phyloP scores from a whole-genome alignment of 1,140 invertebrate genomes.

The Antheraea pernyi region DNA sequence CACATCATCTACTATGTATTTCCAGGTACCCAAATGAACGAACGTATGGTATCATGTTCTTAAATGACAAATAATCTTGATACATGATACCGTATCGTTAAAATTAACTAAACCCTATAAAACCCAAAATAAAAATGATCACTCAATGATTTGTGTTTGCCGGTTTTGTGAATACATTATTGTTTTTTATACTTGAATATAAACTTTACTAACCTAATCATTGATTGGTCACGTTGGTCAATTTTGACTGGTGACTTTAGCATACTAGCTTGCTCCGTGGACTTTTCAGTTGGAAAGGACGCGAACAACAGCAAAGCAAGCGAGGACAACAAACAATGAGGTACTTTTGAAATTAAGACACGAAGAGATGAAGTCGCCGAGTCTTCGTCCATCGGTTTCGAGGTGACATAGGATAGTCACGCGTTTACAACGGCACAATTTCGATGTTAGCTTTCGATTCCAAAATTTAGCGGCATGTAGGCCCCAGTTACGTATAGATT shows the following conservation, averaged over 20 bases:
- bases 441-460: conserved; percentile 36
- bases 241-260: conserved; percentile 26
- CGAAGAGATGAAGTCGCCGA: conserved; percentile 32
- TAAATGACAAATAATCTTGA: not conserved
- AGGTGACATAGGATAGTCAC: conserved; percentile 71
- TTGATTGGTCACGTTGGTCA: conserved; percentile 24
- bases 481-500: conserved; percentile 16
- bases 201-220: conserved; percentile 2
- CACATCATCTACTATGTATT: conserved; percentile 69
- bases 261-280: conserved; percentile 70
- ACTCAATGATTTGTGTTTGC: conserved; percentile 37
- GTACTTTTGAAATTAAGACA: conserved; percentile 70
- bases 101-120: conserved; percentile 25
- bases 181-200: not conserved
- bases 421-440: conserved; percentile 14
- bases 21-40: conserved; percentile 63
- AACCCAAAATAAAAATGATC: conserved; percentile 41
- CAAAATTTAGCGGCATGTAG: conserved; percentile 49
- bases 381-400: conserved; percentile 43
- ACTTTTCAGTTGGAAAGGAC: conserved; percentile 71
- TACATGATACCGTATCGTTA: not conserved
- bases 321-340: conserved; percentile 42
- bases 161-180: not conserved
- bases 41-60: conserved; percentile 49
- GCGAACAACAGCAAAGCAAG: conserved; percentile 33